These are phyloP conservation scores for Drosophila meridionalis DNA, from an alignment of 2,888 invertebrate species.

Conservation along the genomic window DNA sequence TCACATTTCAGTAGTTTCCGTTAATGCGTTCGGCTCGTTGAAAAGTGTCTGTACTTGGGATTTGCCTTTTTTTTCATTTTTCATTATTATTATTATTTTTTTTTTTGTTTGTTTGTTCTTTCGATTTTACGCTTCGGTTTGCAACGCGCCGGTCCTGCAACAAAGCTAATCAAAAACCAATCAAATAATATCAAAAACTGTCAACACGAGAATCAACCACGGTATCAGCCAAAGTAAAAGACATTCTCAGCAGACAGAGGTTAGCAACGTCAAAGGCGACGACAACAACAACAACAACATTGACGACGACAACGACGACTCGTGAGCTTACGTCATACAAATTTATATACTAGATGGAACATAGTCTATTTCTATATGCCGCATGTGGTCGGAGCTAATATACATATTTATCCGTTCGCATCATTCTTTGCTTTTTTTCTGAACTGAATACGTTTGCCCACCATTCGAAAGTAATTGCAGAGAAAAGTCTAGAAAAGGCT, in stretches of 20 bases:
- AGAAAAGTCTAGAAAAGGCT: not conserved
- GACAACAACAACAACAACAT: constrained; percentile 24
- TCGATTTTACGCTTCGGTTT: constrained; percentile 12
- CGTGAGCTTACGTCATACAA: constrained; percentile 78
- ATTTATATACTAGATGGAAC: constrained; percentile 47
- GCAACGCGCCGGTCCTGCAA: constrained; percentile 31
- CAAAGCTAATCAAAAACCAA: constrained; percentile 2
- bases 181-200: not conserved
- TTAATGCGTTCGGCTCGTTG: constrained; percentile 77
- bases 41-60: constrained; percentile 39
- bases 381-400: constrained; percentile 71
- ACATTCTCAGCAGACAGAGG: constrained; percentile 26
- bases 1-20: constrained; percentile 79
- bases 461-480: not conserved
- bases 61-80: constrained; percentile 24
- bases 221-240: constrained; percentile 3
- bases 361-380: constrained; percentile 72
- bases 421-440: constrained; percentile 1
- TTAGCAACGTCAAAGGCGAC: constrained; percentile 40
- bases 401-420: constrained; percentile 41
- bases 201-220: not conserved
- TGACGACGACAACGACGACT: constrained; percentile 39
- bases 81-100: not conserved
- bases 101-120: constrained; percentile 3
- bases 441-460: constrained; percentile 5